Evolutionary conservation across 2,888 invertebrate genomes (phyloP).

Genomic region (Patella caerulea): DNA sequence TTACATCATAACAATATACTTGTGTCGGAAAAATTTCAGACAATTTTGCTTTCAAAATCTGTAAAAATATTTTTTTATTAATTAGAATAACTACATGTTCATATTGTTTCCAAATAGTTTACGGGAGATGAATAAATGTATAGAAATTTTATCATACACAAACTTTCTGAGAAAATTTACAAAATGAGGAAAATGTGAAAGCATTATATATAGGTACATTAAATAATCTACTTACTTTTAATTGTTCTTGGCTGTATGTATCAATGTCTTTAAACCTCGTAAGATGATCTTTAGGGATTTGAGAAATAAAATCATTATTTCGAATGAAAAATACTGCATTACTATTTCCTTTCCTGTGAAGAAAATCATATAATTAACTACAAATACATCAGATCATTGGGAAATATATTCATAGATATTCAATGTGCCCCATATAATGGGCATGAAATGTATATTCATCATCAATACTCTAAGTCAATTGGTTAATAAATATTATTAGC

Average conservation of each 20-base stretch:
- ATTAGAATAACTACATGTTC: no score
- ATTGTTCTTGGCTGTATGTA: slow-evolving; percentile 43
- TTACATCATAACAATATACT: slow-evolving; percentile 48
- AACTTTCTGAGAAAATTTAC: no score
- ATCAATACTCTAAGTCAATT: no score
- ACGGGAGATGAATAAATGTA: no score
- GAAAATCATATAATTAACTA: not conserved
- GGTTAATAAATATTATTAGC: no score
- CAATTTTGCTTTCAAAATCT: slow-evolving; percentile 46
- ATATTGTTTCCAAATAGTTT: no score
- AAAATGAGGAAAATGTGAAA: no score
- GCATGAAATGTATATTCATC: no score
- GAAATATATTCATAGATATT: no score
- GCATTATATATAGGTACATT: not conserved
- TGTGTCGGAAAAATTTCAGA: slow-evolving; percentile 50
- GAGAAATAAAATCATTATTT: slow-evolving; percentile 42
- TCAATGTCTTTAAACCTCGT: slow-evolving; percentile 52
- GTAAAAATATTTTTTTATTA: slow-evolving; percentile 4
- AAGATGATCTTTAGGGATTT: slow-evolving; percentile 48
- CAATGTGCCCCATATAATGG: no score
- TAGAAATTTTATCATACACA: no score
- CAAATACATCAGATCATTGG: not conserved
- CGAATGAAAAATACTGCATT: slow-evolving; percentile 67
- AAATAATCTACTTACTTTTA: slow-evolving; percentile 43
- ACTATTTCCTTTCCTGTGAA: slow-evolving; percentile 55